Conservation (phyloP, 2,888 invertebrate genomes). For the Andricus curvator region DNA sequence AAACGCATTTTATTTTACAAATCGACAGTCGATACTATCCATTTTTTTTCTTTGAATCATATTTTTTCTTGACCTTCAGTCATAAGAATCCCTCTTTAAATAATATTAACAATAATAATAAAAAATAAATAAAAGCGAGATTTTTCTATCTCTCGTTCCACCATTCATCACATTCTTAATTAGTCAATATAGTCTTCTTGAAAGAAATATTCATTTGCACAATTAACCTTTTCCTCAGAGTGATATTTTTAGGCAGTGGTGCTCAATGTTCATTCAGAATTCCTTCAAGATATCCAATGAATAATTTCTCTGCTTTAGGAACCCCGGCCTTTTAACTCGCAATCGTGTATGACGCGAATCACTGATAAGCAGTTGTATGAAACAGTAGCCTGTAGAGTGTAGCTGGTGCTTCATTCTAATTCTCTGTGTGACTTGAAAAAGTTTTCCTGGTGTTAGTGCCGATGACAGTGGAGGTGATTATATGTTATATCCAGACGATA, state of each 20-base stretch:
- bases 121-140: background rate
- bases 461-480: slow-evolving; percentile 37
- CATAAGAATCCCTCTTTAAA: no score
- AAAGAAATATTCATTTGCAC: slow-evolving; percentile 29
- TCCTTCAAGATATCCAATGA: slow-evolving; percentile 11
- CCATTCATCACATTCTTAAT: slow-evolving; percentile 1
- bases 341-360: slow-evolving; percentile 38
- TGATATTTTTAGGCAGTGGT: slow-evolving; percentile 25
- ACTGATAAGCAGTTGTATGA: slow-evolving; percentile 33
- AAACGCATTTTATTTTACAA: no score
- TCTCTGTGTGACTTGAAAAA: slow-evolving; percentile 23
- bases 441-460: slow-evolving; percentile 9
- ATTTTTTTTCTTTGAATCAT: no score
- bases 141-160: background rate
- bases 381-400: slow-evolving; percentile 37
- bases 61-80: no score
- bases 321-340: slow-evolving; percentile 36
- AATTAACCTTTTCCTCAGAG: slow-evolving; percentile 28
- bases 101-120: no score
- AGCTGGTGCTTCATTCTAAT: slow-evolving; percentile 31
- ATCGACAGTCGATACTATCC: no score
- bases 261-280: slow-evolving; percentile 22
- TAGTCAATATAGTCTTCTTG: background rate
- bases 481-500: slow-evolving; percentile 26
- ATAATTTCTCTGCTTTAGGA: slow-evolving; percentile 38